These are phyloP conservation scores for Cinara cedri DNA, from an alignment of 2,888 invertebrate genomes.

Conservation along the genomic window DNA sequence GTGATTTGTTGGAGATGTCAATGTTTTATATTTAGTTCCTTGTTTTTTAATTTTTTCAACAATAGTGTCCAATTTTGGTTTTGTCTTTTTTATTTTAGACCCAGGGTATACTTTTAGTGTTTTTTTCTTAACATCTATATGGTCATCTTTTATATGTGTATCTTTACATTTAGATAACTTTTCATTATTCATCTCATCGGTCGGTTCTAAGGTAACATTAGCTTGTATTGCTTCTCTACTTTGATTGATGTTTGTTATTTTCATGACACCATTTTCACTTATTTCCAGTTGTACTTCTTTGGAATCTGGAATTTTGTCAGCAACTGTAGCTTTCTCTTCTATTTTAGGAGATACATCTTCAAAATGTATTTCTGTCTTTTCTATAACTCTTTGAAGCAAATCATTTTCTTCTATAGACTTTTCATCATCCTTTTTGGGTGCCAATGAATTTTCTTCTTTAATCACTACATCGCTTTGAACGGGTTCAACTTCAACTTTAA, in stretches of 20 bases:
- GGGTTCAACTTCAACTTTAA: constrained; percentile 35
- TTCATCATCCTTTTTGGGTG: not conserved
- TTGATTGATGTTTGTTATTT: constrained; percentile 64
- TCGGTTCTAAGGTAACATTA: constrained; percentile 47
- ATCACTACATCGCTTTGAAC: not conserved
- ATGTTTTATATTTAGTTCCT: constrained; percentile 66
- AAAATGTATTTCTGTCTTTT: not conserved
- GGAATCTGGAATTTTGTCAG: constrained; percentile 64
- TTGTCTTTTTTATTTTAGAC: constrained; percentile 42
- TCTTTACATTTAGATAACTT: constrained; percentile 3
- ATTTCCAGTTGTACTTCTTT: constrained; percentile 72
- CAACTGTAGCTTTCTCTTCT: constrained; percentile 28
- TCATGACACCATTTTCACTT: constrained; percentile 72
- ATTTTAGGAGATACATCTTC: not conserved
- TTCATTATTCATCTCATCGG: constrained; percentile 17
- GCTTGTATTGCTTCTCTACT: constrained; percentile 41
- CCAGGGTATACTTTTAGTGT: constrained; percentile 35
- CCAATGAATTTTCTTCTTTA: not conserved
- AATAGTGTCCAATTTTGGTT: constrained; percentile 44
- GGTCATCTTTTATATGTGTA: not conserved
- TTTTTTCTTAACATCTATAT: constrained; percentile 37
- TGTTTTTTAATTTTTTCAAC: constrained; percentile 54
- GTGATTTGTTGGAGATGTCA: constrained; percentile 68
- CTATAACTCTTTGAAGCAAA: not conserved
- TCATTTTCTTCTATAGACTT: not conserved